Percentiles rank a stretch among this genome's conserved stretches.
Conservation (phyloP, 2,888 invertebrate species). For the Bombylius discolor region DNA sequence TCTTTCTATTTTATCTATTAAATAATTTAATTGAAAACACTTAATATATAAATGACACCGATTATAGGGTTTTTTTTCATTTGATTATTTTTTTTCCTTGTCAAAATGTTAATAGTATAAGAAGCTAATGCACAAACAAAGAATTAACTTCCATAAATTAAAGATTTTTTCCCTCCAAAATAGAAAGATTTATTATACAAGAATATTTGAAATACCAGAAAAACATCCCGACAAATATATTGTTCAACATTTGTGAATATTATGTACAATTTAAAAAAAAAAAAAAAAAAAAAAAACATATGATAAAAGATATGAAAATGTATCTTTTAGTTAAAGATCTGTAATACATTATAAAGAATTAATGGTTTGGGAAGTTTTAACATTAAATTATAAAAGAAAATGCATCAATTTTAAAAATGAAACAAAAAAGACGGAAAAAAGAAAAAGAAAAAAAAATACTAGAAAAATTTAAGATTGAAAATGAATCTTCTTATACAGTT, state of each 20-base stretch:
- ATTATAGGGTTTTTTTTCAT: not conserved
- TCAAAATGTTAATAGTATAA: not conserved
- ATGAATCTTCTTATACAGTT: too few relatives aligned
- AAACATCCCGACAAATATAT: slow-evolving; percentile 1
- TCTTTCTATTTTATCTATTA: not conserved
- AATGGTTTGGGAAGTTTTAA: not conserved
- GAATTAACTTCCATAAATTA: slow-evolving; percentile 9
- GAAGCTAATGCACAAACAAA: not conserved
- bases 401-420: too few relatives aligned
- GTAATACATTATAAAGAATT: not conserved
- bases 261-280: too few relatives aligned
- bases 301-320: too few relatives aligned
- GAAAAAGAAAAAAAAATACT: too few relatives aligned
- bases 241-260: too few relatives aligned
- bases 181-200: slow-evolving; percentile 16
- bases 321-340: too few relatives aligned
- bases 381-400: too few relatives aligned
- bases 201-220: slow-evolving; percentile 15
- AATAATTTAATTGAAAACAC: not conserved
- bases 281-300: too few relatives aligned
- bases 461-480: too few relatives aligned
- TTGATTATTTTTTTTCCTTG: too few relatives aligned
- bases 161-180: not conserved
- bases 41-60: not conserved
- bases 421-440: too few relatives aligned